These are phyloP conservation scores for Trachelus iudaicus DNA, from an alignment of 2,888 invertebrate species.

Conservation along the genomic window DNA sequence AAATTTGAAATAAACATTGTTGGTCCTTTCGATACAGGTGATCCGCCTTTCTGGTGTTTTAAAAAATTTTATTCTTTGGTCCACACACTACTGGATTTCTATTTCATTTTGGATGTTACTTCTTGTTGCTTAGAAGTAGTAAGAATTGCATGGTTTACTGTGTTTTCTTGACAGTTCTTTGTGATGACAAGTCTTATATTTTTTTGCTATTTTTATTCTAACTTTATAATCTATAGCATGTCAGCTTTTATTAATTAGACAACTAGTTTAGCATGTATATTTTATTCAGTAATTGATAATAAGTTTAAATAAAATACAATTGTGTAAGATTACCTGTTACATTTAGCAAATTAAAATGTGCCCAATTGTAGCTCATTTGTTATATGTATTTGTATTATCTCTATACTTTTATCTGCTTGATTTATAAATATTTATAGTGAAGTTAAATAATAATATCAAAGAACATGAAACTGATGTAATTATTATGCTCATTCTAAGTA, in stretches of 20 bases:
- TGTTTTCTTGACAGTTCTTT: not conserved
- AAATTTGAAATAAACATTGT: conserved; percentile 38
- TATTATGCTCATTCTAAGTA: not conserved
- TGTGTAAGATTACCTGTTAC: not conserved
- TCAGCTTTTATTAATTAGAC: not conserved
- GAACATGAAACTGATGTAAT: not conserved
- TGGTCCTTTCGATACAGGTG: conserved; percentile 5
- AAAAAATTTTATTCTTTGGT: not conserved
- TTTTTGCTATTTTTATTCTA: not conserved
- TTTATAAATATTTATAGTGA: not conserved
- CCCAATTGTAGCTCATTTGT: not conserved
- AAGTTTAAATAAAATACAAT: not conserved
- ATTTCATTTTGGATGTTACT: not conserved
- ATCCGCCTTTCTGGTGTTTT: not conserved
- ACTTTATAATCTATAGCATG: not conserved
- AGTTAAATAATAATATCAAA: no score
- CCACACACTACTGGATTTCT: not conserved
- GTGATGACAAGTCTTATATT: not conserved
- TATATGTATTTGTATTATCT: not conserved
- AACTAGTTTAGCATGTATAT: not conserved
- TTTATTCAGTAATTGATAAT: not conserved
- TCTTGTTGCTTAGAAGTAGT: not conserved
- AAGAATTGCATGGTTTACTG: not conserved
- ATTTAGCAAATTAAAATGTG: not conserved
- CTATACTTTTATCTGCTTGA: not conserved